Evolutionary conservation across 2,888 invertebrate species (phyloP).

Genomic region (Exocentrus adspersus): DNA sequence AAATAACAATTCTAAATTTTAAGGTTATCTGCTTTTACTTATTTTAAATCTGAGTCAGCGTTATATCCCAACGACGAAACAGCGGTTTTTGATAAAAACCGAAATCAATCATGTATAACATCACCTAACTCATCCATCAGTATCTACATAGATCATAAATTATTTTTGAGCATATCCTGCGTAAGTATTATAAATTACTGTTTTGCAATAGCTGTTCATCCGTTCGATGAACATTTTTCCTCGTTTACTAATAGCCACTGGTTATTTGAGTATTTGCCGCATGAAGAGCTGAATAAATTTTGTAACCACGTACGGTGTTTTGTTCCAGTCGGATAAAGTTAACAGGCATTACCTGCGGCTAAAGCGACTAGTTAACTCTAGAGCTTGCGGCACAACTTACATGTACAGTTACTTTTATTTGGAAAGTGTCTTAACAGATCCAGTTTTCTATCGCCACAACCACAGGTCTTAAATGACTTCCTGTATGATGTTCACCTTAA

Average conservation of each 20-base stretch:
- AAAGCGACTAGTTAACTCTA: constrained; percentile 32
- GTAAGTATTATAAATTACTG: neutral
- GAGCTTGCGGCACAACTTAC: constrained; percentile 14
- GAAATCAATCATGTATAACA: too few relatives aligned
- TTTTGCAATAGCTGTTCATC: neutral
- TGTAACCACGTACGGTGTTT: constrained; percentile 36
- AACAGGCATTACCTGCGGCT: constrained; percentile 32
- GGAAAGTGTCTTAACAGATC: constrained; percentile 27
- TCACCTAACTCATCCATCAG: too few relatives aligned
- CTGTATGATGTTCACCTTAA: too few relatives aligned
- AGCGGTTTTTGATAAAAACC: too few relatives aligned
- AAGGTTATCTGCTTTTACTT: too few relatives aligned
- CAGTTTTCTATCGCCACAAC: neutral
- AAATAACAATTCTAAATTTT: too few relatives aligned
- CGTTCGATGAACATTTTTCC: neutral
- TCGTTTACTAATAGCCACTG: constrained; percentile 30
- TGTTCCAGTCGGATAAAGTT: constrained; percentile 33
- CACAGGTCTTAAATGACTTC: too few relatives aligned
- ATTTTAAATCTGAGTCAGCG: too few relatives aligned
- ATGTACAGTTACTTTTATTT: constrained; percentile 32
- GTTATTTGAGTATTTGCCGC: constrained; percentile 40
- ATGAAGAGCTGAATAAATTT: constrained; percentile 37
- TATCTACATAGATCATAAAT: too few relatives aligned
- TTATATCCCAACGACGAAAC: too few relatives aligned
- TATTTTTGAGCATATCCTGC: too few relatives aligned